Percentiles rank a stretch among this genome's conserved stretches.
These are phyloP conservation scores for Scomber japonicus DNA, from an alignment of 2,113 vertebrate species.

Conservation along the genomic window DNA sequence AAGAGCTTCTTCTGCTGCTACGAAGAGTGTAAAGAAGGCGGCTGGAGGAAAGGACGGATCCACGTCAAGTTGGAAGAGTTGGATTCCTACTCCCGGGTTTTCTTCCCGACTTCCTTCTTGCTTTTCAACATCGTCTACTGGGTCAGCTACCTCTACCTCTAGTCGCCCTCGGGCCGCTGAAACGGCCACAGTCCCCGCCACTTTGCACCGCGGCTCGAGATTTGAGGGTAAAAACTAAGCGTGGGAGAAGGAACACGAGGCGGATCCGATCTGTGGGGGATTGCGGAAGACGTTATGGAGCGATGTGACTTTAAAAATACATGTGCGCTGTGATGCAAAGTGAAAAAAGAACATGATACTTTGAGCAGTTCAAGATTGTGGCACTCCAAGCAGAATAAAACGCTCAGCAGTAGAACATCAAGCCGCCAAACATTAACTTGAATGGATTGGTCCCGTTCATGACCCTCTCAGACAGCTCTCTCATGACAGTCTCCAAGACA, in stretches of 20 bases:
- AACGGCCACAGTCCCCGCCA: conserved; percentile 8
- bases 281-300: conserved; percentile 13
- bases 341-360: conserved; percentile 13
- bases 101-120: conserved; percentile 97
- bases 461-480: conserved; percentile 41
- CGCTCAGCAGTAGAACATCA: conserved; percentile 30
- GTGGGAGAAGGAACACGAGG: conserved; percentile 35
- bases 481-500: conserved; percentile 6
- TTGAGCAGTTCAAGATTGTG: conserved; percentile 8
- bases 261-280: conserved; percentile 21
- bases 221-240: conserved; percentile 34
- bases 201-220: conserved; percentile 27
- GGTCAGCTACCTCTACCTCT: conserved; percentile 99
- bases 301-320: not conserved
- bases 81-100: conserved; percentile 95
- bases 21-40: conserved; percentile 94
- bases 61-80: conserved; percentile 95
- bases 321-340: not conserved
- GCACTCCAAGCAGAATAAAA: conserved; percentile 25
- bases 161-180: conserved; percentile 58
- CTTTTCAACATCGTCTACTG: conserved; percentile 98
- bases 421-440: conserved; percentile 23
- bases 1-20: conserved; percentile 98
- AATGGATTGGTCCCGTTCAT: conserved; percentile 7
- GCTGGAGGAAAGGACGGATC: conserved; percentile 92